Percentiles rank a stretch among this genome's conserved stretches.
Evolutionary conservation across 1,140 invertebrate genomes (phyloP).

Genomic region (Panagrolaimus sp.): DNA sequence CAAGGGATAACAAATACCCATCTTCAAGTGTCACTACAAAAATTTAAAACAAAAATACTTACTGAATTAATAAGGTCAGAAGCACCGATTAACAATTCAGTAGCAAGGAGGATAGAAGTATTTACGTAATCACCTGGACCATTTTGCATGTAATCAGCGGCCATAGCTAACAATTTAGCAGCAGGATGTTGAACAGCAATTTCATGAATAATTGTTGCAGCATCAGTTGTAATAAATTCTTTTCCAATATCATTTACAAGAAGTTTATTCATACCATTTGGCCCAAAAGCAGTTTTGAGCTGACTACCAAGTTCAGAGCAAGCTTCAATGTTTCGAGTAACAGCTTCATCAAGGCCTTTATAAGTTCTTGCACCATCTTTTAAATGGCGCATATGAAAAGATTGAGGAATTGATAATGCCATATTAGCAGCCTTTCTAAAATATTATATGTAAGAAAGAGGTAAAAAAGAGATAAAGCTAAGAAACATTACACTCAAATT

Average conservation of each 20-base stretch:
- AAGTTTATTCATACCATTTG: slow-evolving; percentile 96
- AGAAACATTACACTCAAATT: no score
- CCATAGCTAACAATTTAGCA: slow-evolving; percentile 90
- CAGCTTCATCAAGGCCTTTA: slow-evolving; percentile 92
- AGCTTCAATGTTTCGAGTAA: slow-evolving; percentile 87
- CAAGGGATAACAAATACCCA: no score
- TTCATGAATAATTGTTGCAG: slow-evolving; percentile 91
- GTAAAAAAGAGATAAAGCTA: no score
- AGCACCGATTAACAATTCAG: slow-evolving; percentile 81
- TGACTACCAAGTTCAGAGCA: slow-evolving; percentile 90
- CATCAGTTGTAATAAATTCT: slow-evolving; percentile 96
- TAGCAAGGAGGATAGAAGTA: slow-evolving; percentile 89
- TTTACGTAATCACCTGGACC: slow-evolving; percentile 99
- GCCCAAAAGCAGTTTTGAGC: slow-evolving; percentile 87
- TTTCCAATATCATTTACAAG: slow-evolving; percentile 98
- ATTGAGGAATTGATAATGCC: slow-evolving; percentile 55
- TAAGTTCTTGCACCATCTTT: slow-evolving; percentile 66
- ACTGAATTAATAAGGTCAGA: slow-evolving; percentile 81
- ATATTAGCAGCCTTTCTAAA: slow-evolving; percentile 26
- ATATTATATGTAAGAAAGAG: no score
- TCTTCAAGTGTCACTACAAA: slow-evolving; percentile 9
- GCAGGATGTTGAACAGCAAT: slow-evolving; percentile 95
- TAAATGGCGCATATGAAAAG: slow-evolving; percentile 56
- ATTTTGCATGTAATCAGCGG: slow-evolving; percentile 94
- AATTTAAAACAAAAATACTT: slow-evolving; percentile 28